These are phyloP conservation scores for Ovis aries DNA, from an alignment of 2,113 vertebrate species.

Conservation along the genomic window ARS-UI_Ramb_v3.0 NC_056070.1:8097001-8097500, in stretches of 20 bases:
- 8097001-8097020: not conserved
- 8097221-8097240: not conserved
- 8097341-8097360: not conserved
- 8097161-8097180: not conserved
- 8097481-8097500: not conserved
- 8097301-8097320: not conserved
- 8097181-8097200: not conserved
- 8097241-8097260: no score
- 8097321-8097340: not conserved
- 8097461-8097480: not conserved
- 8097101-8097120: not conserved
- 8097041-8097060: not conserved
- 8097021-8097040: not conserved
- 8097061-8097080: not conserved
- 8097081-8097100: not conserved
- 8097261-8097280: not conserved
- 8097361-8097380: not conserved
- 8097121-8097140: not conserved
- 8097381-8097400: not conserved
- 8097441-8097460: not conserved
- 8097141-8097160: not conserved
- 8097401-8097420: not conserved
- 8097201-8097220: not conserved
- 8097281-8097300: not conserved
- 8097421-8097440: not conserved